phyloP scores from a whole-genome alignment of 2,888 invertebrate genomes.

The Nemoura dubitans region DNA sequence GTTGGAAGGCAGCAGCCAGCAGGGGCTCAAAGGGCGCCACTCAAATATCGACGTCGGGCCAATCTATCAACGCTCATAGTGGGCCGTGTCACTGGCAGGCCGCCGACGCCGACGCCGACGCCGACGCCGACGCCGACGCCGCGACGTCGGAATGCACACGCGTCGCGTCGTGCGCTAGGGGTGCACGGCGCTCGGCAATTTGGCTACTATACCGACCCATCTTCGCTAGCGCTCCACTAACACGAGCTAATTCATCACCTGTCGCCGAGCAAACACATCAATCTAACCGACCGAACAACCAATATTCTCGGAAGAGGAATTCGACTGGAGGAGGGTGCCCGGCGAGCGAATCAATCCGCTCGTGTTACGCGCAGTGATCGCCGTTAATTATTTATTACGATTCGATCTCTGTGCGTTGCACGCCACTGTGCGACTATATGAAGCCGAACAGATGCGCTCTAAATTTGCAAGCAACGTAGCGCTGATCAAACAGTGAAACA shows the following conservation, averaged over 20 bases:
- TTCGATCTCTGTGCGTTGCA: neutral
- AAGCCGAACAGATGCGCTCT: neutral
- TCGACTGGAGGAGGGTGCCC: neutral
- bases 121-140: neutral
- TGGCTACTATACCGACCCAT: conserved; percentile 24
- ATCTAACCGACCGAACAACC: conserved; percentile 26
- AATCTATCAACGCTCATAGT: conserved; percentile 12
- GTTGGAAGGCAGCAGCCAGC: neutral
- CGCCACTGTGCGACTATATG: neutral
- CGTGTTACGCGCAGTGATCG: neutral
- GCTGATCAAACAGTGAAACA: no score
- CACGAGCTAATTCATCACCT: conserved; percentile 37
- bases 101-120: neutral
- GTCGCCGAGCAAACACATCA: conserved; percentile 25
- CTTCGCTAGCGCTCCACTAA: conserved; percentile 32
- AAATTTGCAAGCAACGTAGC: no score
- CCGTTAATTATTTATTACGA: neutral
- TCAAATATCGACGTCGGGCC: conserved; percentile 15
- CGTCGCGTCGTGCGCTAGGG: neutral
- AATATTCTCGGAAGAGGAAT: conserved; percentile 31
- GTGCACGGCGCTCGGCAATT: conserved; percentile 1
- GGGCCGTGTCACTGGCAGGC: conserved; percentile 12
- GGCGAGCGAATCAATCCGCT: neutral
- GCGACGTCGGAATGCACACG: neutral
- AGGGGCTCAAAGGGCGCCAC: conserved; percentile 24